Evolutionary conservation across 2,797 vertebrate genomes (phyloP).

Genomic region (Characodon lateralis): DNA sequence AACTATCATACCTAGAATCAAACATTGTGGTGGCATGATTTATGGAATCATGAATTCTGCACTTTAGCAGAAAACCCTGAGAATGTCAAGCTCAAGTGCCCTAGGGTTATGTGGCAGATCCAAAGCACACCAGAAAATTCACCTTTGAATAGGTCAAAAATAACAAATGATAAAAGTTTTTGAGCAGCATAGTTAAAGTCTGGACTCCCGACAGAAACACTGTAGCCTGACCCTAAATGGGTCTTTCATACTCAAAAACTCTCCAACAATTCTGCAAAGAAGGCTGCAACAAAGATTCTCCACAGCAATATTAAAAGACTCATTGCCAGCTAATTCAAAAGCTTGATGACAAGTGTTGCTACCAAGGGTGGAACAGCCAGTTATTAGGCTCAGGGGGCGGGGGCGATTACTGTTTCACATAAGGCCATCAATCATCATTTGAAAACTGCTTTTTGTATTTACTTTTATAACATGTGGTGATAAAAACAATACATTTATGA

Average conservation of each 20-base stretch:
- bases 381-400: constrained; percentile 7
- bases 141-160: background rate
- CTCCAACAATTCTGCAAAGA: background rate
- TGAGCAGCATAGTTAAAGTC: background rate
- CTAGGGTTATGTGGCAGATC: background rate
- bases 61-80: background rate
- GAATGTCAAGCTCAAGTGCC: background rate
- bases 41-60: background rate
- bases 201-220: background rate
- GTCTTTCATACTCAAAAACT: background rate
- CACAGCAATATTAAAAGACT: background rate
- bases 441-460: no score
- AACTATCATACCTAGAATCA: no score
- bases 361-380: background rate
- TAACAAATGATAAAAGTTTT: background rate
- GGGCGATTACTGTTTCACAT: constrained; percentile 6
- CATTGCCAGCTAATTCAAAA: background rate
- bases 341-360: background rate
- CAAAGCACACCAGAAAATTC: background rate
- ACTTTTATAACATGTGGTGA: background rate
- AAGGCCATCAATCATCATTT: no score
- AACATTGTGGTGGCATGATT: background rate
- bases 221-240: background rate
- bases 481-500: background rate
- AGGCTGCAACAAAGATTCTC: background rate